Conservation (phyloP, 2,113 vertebrate genomes). For the Diadophis punctatus region DNA sequence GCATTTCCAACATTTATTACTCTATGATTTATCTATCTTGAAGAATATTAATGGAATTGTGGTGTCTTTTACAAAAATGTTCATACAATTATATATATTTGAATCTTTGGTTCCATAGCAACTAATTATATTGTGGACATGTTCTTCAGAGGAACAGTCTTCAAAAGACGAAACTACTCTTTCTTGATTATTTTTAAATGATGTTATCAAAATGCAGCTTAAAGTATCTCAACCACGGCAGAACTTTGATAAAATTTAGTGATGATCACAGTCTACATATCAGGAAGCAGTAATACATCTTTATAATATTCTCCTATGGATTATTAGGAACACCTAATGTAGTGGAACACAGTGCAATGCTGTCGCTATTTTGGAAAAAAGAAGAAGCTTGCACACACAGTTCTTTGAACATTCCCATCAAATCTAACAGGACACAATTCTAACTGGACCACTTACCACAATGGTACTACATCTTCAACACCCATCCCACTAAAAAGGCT, state of each 20-base stretch:
- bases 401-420: conserved; percentile 21
- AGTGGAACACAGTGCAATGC: conserved; percentile 49
- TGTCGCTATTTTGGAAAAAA: conserved; percentile 28
- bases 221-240: conserved; percentile 22
- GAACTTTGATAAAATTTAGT: conserved; percentile 34
- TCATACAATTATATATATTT: conserved; percentile 26
- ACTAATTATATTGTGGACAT: conserved; percentile 1
- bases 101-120: background rate
- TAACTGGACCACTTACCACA: background rate
- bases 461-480: background rate
- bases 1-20: background rate
- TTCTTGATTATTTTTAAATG: conserved; percentile 21
- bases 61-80: conserved; percentile 18
- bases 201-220: conserved; percentile 23
- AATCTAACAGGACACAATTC: conserved; percentile 6
- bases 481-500: background rate
- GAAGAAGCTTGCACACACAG: conserved; percentile 12
- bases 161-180: background rate
- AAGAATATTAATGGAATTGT: background rate
- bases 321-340: conserved; percentile 65
- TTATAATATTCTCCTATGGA: conserved; percentile 53
- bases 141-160: conserved; percentile 4
- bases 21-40: background rate
- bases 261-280: conserved; percentile 22
- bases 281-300: conserved; percentile 55